A percentile compares a stretch with the other conserved stretches of the same genome.
These are phyloP conservation scores for Blera fallax DNA, from an alignment of 2,888 invertebrate species.

Conservation along the genomic window DNA sequence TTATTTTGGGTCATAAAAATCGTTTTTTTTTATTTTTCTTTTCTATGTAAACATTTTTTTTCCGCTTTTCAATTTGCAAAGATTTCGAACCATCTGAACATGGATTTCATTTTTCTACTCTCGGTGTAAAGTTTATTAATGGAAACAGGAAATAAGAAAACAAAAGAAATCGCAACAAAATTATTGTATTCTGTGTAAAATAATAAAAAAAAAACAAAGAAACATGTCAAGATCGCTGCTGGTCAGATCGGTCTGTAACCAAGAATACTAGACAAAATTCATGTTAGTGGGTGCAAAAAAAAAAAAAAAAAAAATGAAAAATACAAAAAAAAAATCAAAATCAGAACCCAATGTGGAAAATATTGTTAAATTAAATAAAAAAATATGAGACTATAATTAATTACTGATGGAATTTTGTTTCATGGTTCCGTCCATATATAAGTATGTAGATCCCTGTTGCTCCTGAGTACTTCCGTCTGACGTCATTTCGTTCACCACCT, in stretches of 20 bases:
- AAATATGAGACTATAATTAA: slow-evolving; percentile 17
- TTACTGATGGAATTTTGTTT: too few relatives aligned
- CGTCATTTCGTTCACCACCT: too few relatives aligned
- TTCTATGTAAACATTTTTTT: slow-evolving; percentile 11
- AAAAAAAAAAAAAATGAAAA: slow-evolving; percentile 9
- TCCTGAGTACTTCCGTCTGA: too few relatives aligned
- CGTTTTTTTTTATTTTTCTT: too few relatives aligned
- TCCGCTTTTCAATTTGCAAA: slow-evolving; percentile 37
- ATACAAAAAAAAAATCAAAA: slow-evolving; percentile 20
- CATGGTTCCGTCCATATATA: too few relatives aligned
- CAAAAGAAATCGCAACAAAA: slow-evolving; percentile 12
- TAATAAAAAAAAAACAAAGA: background rate
- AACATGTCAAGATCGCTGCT: slow-evolving; percentile 57
- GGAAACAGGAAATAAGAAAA: background rate
- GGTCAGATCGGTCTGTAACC: slow-evolving; percentile 56
- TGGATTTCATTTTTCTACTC: slow-evolving; percentile 62
- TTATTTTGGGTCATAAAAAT: slow-evolving; percentile 30
- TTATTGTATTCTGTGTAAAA: slow-evolving; percentile 46
- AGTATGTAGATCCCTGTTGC: too few relatives aligned
- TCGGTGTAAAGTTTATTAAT: slow-evolving; percentile 52
- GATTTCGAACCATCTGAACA: slow-evolving; percentile 31
- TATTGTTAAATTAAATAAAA: slow-evolving; percentile 56
- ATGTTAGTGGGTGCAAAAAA: slow-evolving; percentile 45
- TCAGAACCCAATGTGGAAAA: slow-evolving; percentile 58
- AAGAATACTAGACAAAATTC: slow-evolving; percentile 48